Evolutionary conservation across 2,113 vertebrate species (phyloP).

Genomic region (Hypocryptadius cinnamomeus): DNA sequence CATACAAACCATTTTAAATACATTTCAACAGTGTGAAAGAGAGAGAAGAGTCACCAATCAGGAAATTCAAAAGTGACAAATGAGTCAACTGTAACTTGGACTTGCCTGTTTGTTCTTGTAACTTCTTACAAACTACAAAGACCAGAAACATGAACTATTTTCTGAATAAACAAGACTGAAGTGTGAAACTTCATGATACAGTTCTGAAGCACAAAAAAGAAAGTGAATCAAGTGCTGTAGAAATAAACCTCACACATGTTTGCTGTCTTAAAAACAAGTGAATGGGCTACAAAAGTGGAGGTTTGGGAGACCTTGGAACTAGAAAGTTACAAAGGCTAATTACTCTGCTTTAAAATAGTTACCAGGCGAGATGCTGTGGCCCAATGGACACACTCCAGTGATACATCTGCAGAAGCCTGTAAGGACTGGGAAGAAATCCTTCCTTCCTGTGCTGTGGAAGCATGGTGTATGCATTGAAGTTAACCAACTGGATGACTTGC

Average conservation of each 20-base stretch:
- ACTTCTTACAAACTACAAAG: conserved; percentile 3
- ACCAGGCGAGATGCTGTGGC: background rate
- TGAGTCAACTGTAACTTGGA: background rate
- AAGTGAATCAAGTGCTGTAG: conserved; percentile 50
- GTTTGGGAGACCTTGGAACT: background rate
- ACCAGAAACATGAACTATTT: background rate
- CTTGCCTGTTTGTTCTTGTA: conserved; percentile 35
- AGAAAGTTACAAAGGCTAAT: background rate
- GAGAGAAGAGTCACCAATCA: conserved; percentile 55
- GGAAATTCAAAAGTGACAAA: conserved; percentile 44
- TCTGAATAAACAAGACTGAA: conserved; percentile 7
- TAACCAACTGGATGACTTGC: background rate
- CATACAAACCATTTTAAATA: conserved; percentile 63
- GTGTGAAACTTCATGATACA: conserved; percentile 1
- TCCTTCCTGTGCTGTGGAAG: background rate
- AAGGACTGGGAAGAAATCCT: background rate
- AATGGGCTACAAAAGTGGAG: background rate
- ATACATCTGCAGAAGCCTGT: background rate
- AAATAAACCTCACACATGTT: background rate
- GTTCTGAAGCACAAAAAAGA: conserved; percentile 43
- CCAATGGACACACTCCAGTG: background rate
- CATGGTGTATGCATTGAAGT: background rate
- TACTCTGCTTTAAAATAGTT: background rate
- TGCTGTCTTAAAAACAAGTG: background rate
- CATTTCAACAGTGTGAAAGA: conserved; percentile 41